A percentile compares a stretch with the other conserved stretches of the same genome.
phyloP scores from a whole-genome alignment of 2,113 vertebrate species.

The Dermatemys mawii region DNA sequence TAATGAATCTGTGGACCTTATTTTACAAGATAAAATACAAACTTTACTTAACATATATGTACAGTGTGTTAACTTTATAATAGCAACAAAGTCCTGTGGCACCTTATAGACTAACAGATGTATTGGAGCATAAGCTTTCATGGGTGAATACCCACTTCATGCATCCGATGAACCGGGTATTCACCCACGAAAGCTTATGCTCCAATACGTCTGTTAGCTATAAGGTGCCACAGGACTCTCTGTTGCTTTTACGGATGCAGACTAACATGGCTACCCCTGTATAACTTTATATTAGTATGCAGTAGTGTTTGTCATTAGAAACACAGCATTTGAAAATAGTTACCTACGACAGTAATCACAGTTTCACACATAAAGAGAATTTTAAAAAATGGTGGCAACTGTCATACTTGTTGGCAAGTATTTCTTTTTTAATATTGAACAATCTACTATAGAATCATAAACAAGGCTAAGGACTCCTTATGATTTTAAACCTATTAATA shows the following conservation, averaged over 20 bases:
- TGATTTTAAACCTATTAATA: background rate
- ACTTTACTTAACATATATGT: background rate
- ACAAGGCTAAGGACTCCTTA: slow-evolving; percentile 25
- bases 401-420: background rate
- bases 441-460: background rate
- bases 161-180: too few relatives aligned
- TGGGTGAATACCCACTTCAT: too few relatives aligned
- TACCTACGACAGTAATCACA: background rate
- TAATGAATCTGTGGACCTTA: background rate
- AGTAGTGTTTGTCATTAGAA: background rate
- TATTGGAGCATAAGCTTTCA: too few relatives aligned
- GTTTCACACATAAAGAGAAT: background rate
- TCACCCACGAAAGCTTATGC: too few relatives aligned
- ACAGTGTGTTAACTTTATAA: background rate
- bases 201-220: too few relatives aligned
- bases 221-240: too few relatives aligned
- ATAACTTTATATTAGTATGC: background rate
- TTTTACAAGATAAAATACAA: background rate
- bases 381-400: background rate
- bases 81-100: too few relatives aligned
- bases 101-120: too few relatives aligned
- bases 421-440: background rate
- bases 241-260: too few relatives aligned
- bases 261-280: too few relatives aligned
- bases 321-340: background rate